Evolutionary conservation across 2,888 invertebrate genomes (phyloP).

Genomic region (Chydorus sphaericus): DNA sequence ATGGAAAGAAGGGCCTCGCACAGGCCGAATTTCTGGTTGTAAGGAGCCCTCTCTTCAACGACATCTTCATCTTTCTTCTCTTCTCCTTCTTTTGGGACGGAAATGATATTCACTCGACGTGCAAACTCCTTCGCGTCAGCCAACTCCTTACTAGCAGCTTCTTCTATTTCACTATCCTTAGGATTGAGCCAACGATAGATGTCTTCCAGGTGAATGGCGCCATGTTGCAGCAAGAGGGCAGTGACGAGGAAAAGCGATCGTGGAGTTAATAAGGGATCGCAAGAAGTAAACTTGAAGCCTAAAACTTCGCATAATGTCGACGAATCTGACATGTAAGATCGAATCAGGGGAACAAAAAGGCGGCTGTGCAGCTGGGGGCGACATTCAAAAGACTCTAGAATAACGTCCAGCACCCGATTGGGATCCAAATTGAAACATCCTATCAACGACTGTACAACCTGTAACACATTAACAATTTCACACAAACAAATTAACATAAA

Average conservation of each 20-base stretch:
- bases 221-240: conserved; percentile 75
- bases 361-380: conserved; percentile 53
- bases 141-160: conserved; percentile 67
- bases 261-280: conserved; percentile 48
- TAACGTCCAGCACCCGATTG: conserved; percentile 87
- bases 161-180: conserved; percentile 62
- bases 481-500: background rate
- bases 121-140: conserved; percentile 73
- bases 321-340: conserved; percentile 75
- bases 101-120: conserved; percentile 50
- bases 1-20: conserved; percentile 74
- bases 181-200: conserved; percentile 84
- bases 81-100: conserved; percentile 31
- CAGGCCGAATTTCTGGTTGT: conserved; percentile 85
- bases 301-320: conserved; percentile 83
- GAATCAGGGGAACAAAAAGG: conserved; percentile 71
- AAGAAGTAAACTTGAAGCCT: conserved; percentile 73
- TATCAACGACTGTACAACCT: conserved; percentile 26
- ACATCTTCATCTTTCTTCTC: conserved; percentile 52
- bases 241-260: conserved; percentile 75
- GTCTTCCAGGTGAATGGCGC: conserved; percentile 68
- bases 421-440: conserved; percentile 99
- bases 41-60: conserved; percentile 36
- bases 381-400: conserved; percentile 90
- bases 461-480: background rate